Conservation (phyloP, 2,113 vertebrate genomes). For the Hyperoodon ampullatus region DNA sequence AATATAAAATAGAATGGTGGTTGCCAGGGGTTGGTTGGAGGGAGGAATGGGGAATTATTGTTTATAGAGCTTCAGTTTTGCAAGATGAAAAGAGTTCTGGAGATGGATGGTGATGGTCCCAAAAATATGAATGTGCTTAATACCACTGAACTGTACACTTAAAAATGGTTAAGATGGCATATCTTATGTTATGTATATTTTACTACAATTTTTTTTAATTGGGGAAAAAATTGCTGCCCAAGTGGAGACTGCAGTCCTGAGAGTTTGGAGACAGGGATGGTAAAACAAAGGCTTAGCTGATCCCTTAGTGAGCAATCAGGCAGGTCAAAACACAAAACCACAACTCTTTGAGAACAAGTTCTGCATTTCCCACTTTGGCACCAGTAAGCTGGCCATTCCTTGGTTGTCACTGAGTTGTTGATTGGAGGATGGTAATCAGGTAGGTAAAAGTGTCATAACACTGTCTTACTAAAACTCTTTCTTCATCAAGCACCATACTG, state of each 20-base stretch:
- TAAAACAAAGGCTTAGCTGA: not conserved
- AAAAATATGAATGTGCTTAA: not conserved
- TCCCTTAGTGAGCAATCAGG: not conserved
- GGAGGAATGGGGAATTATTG: not conserved
- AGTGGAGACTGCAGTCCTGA: not conserved
- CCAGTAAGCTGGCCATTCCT: not conserved
- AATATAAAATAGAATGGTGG: not conserved
- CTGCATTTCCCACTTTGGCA: not conserved
- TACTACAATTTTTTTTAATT: not conserved
- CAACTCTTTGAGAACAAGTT: not conserved
- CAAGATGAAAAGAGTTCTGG: not conserved
- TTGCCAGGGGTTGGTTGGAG: not conserved
- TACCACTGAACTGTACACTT: not conserved
- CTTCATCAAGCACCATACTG: not conserved
- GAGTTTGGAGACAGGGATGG: not conserved
- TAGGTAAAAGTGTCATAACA: not conserved
- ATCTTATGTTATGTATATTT: not conserved
- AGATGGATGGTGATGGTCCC: not conserved
- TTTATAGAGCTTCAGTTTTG: conserved; percentile 5
- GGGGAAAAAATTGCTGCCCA: not conserved
- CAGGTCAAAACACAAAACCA: not conserved
- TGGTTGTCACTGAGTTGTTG: not conserved
- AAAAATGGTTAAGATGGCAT: not conserved
- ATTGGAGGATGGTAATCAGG: not conserved
- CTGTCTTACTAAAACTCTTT: not conserved